Evolutionary conservation across 2,113 vertebrate species (phyloP).

Genomic region (Coracopsis vasa): DNA sequence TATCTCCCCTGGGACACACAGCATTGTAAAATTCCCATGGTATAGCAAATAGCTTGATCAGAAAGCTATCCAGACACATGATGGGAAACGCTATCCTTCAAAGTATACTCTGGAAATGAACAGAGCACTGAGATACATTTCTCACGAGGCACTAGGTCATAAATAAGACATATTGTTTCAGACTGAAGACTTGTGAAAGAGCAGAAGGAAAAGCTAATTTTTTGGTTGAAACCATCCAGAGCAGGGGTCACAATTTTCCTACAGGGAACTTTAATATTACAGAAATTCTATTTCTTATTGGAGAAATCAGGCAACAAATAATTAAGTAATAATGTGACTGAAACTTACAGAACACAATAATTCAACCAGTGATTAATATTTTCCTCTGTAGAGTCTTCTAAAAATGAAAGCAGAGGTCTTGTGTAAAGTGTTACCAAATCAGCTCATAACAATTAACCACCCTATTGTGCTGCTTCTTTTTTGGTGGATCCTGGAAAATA

Average conservation of each 20-base stretch:
- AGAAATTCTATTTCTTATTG: not conserved
- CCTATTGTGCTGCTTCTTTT: not conserved
- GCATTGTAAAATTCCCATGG: not conserved
- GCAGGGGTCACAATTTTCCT: not conserved
- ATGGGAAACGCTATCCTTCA: not conserved
- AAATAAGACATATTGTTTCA: not conserved
- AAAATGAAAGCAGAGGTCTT: not conserved
- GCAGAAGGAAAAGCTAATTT: not conserved
- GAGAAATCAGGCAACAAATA: not conserved
- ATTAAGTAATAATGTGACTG: not conserved
- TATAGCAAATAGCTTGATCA: not conserved
- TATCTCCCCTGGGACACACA: not conserved
- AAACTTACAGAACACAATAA: constrained; percentile 57
- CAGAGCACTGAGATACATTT: not conserved
- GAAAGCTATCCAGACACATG: not conserved
- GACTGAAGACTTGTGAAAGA: not conserved
- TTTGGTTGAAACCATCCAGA: not conserved
- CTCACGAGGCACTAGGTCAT: not conserved
- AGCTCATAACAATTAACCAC: not conserved
- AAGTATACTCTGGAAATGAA: not conserved
- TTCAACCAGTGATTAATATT: constrained; percentile 46
- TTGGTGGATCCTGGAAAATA: not conserved
- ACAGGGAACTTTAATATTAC: not conserved
- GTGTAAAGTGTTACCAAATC: not conserved
- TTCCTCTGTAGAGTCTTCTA: constrained; percentile 43